Evolutionary conservation across 2,888 invertebrate genomes (phyloP).

Genomic region (Archips xylosteana): DNA sequence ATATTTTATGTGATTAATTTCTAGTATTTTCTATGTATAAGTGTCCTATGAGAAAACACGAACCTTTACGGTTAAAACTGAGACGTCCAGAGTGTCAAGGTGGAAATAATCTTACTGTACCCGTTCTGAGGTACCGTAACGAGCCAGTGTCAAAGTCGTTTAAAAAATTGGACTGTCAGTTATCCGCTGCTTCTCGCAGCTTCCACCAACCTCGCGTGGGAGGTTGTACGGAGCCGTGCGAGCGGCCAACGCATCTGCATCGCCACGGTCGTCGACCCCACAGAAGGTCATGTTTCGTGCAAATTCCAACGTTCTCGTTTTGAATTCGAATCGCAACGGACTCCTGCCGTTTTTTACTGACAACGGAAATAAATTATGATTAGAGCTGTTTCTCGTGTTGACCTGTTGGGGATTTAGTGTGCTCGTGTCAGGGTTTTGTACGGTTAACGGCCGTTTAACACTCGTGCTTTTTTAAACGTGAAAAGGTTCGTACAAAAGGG

Average conservation of each 20-base stretch:
- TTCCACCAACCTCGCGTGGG: constrained; percentile 67
- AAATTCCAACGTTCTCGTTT: constrained; percentile 49
- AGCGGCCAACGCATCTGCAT: constrained; percentile 82
- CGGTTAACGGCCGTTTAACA: background rate
- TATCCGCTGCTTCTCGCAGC: constrained; percentile 54
- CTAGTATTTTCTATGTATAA: no score
- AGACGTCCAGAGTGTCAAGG: no score
- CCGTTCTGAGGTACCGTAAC: background rate
- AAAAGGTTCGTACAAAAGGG: background rate
- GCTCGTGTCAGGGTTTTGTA: background rate
- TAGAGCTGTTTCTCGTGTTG: background rate
- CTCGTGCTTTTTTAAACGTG: background rate
- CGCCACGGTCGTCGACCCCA: constrained; percentile 66
- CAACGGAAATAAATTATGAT: constrained; percentile 33
- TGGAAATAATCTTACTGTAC: no score
- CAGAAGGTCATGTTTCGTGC: constrained; percentile 79
- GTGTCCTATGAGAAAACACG: no score
- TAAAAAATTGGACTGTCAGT: background rate
- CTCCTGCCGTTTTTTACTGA: constrained; percentile 27
- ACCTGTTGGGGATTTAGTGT: background rate
- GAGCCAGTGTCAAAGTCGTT: background rate
- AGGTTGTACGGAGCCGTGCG: constrained; percentile 81
- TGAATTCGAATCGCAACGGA: constrained; percentile 36
- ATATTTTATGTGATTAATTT: no score
- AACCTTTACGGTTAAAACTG: no score